phyloP scores from a whole-genome alignment of 2,113 vertebrate genomes.

The Phyllopteryx taeniolatus region DNA sequence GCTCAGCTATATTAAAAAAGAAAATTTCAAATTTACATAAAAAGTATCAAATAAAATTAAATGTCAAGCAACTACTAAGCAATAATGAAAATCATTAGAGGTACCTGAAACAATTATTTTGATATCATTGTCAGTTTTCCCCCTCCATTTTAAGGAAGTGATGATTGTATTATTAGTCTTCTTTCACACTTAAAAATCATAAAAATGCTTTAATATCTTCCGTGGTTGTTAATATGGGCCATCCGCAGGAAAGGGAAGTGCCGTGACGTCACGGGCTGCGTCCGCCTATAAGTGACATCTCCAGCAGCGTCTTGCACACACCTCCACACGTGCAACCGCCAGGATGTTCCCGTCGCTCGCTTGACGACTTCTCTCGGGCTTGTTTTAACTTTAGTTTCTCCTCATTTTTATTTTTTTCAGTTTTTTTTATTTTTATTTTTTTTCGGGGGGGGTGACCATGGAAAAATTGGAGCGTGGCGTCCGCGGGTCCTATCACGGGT shows the following conservation, averaged over 20 bases:
- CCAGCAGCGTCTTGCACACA: background rate
- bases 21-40: background rate
- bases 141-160: too few species aligned
- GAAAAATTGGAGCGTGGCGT: conserved; percentile 20
- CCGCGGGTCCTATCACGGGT: conserved; percentile 39
- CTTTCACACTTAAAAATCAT: too few species aligned
- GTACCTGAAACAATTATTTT: background rate
- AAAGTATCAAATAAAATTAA: background rate
- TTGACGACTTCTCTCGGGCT: background rate
- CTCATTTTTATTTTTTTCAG: background rate
- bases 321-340: background rate
- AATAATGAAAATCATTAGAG: background rate
- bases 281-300: background rate
- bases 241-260: background rate
- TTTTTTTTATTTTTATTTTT: background rate
- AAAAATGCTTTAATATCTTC: too few species aligned
- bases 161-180: too few species aligned
- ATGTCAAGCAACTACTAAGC: background rate
- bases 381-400: background rate
- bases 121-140: too few species aligned
- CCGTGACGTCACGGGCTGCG: background rate
- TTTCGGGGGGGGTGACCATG: conserved; percentile 37
- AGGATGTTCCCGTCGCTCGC: background rate
- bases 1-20: background rate
- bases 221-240: background rate